phyloP scores from a whole-genome alignment of 2,797 vertebrate genomes.

The Spinus pinus region DNA sequence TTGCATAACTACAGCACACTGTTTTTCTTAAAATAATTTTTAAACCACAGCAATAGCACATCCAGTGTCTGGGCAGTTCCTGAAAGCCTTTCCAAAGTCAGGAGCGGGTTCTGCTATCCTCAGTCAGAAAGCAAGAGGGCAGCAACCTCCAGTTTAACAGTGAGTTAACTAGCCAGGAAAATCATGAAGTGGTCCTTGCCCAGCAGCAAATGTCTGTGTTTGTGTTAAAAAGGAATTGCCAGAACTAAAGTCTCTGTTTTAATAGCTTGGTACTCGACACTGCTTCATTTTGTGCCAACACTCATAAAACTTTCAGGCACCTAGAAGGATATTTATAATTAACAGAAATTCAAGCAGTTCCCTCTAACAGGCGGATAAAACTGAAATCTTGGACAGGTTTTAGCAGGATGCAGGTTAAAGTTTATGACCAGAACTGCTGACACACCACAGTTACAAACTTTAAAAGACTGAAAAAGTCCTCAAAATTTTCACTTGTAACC shows the following conservation, averaged over 20 bases:
- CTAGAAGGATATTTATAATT: not conserved
- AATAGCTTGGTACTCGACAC: not conserved
- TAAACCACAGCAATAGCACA: not conserved
- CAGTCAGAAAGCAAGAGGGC: slow-evolving; percentile 32
- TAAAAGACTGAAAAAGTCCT: not conserved
- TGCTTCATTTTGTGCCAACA: not conserved
- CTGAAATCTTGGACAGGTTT: not conserved
- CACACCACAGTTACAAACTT: not conserved
- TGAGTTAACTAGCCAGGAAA: not conserved
- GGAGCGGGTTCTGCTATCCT: not conserved
- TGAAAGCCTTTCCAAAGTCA: not conserved
- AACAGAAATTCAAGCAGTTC: not conserved
- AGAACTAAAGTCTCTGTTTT: not conserved
- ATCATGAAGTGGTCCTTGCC: not conserved
- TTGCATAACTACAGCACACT: not conserved
- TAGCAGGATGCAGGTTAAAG: not conserved
- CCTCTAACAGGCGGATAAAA: not conserved
- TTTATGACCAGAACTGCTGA: not conserved
- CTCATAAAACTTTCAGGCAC: not conserved
- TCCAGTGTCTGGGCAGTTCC: not conserved
- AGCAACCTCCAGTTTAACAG: not conserved
- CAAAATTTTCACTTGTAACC: not conserved
- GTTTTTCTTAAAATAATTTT: not conserved
- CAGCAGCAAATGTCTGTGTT: not conserved
- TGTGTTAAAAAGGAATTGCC: not conserved